These are phyloP conservation scores for Eospalax fontanierii DNA, from an alignment of 2,797 vertebrate genomes.

Conservation along the genomic window DNA sequence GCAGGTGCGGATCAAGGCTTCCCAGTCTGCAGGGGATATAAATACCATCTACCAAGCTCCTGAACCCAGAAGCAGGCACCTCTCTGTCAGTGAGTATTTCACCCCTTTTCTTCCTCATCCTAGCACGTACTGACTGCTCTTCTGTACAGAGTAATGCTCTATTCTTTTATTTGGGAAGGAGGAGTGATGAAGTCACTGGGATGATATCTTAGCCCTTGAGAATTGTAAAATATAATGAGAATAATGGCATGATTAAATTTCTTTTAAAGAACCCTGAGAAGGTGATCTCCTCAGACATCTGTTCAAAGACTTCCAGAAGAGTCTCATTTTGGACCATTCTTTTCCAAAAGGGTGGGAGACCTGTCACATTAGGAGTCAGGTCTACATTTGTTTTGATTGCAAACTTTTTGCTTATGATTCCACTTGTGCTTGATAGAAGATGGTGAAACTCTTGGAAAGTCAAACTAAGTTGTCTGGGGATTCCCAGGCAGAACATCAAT, in stretches of 20 bases:
- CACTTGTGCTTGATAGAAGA: conserved; percentile 34
- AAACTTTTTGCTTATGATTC: conserved; percentile 36
- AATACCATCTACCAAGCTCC: conserved; percentile 93
- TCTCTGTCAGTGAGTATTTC: conserved; percentile 95
- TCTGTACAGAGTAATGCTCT: neutral
- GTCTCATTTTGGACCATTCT: neutral
- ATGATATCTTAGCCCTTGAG: neutral
- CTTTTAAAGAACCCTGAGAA: conserved; percentile 47
- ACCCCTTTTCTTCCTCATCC: neutral
- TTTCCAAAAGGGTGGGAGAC: neutral
- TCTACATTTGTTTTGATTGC: conserved; percentile 51
- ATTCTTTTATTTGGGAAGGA: conserved; percentile 27
- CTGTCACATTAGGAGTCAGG: conserved; percentile 23
- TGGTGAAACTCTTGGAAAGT: conserved; percentile 43
- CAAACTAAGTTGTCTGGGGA: conserved; percentile 34
- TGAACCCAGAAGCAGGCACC: conserved; percentile 96
- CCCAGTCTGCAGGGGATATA: conserved; percentile 96
- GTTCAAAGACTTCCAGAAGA: conserved; percentile 20
- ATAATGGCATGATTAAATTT: conserved; percentile 5
- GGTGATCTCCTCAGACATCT: conserved; percentile 21
- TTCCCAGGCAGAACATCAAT: neutral
- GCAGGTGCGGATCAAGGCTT: conserved; percentile 98
- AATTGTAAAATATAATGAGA: neutral
- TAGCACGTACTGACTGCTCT: neutral
- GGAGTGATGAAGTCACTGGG: neutral